Conservation (phyloP, 1,140 invertebrate genomes). For the Drosophila busckii region DNA sequence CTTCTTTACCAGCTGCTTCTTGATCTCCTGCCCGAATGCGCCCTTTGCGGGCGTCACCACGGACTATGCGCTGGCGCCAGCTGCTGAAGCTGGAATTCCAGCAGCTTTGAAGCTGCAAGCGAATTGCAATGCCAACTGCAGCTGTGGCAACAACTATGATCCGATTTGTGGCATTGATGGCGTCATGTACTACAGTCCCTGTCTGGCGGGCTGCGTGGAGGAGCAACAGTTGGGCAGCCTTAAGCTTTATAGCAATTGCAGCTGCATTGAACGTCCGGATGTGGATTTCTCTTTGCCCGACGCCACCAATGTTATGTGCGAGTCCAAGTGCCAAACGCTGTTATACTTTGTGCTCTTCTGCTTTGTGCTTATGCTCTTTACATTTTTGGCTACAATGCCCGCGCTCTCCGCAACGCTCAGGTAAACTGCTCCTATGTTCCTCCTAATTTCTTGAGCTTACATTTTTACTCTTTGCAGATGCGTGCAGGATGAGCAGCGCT, state of each 20-base stretch:
- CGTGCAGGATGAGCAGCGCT: slow-evolving; percentile 89
- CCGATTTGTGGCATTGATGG: slow-evolving; percentile 88
- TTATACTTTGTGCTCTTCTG: slow-evolving; percentile 84
- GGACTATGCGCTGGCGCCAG: slow-evolving; percentile 79
- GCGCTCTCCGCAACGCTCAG: slow-evolving; percentile 87
- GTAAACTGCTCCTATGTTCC: slow-evolving; percentile 76
- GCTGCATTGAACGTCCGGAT: slow-evolving; percentile 76
- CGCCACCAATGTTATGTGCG: slow-evolving; percentile 80
- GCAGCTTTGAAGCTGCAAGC: slow-evolving; percentile 63
- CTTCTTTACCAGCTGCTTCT: slow-evolving; percentile 83
- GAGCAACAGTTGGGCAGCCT: slow-evolving; percentile 65
- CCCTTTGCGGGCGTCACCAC: slow-evolving; percentile 87
- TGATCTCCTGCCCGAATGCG: slow-evolving; percentile 87
- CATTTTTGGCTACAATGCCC: slow-evolving; percentile 88
- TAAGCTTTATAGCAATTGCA: slow-evolving; percentile 81
- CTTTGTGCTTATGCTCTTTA: slow-evolving; percentile 87
- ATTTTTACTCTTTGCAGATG: slow-evolving; percentile 80
- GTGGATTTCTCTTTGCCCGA: slow-evolving; percentile 6
- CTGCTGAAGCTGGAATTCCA: background rate
- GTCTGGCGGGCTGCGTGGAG: slow-evolving; percentile 87
- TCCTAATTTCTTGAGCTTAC: background rate
- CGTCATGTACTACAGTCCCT: slow-evolving; percentile 90
- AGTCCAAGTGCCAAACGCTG: slow-evolving; percentile 82
- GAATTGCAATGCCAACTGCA: slow-evolving; percentile 84
- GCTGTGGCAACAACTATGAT: slow-evolving; percentile 81